A percentile compares a stretch with the other conserved stretches of the same genome.
Evolutionary conservation across 2,113 vertebrate genomes (phyloP).

Genomic region (Marmota monax): DNA sequence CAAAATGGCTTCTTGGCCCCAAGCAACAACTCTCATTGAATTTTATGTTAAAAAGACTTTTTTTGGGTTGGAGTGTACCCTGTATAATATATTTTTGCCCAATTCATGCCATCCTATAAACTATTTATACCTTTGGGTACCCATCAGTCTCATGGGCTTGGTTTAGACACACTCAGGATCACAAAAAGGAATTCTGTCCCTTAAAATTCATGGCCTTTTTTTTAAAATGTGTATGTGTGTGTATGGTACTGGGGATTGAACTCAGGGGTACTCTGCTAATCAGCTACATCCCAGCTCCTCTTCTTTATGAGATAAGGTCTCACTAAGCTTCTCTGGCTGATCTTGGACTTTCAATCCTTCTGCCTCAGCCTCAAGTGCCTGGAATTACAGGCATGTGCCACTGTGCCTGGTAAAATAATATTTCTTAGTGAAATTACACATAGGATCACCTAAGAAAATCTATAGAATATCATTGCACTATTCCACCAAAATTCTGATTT

Average conservation of each 20-base stretch:
- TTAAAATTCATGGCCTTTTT: background rate
- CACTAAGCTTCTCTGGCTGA: background rate
- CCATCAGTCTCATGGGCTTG: background rate
- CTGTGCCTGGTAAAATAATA: background rate
- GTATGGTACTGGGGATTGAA: background rate
- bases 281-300: background rate
- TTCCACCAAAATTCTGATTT: background rate
- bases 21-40: background rate
- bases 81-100: background rate
- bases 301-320: background rate
- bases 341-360: background rate
- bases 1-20: background rate
- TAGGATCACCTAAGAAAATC: background rate
- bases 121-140: background rate
- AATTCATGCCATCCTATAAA: background rate
- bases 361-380: background rate
- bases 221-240: background rate
- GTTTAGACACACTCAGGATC: background rate
- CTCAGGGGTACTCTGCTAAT: background rate
- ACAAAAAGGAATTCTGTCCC: background rate
- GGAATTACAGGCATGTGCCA: background rate
- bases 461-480: background rate
- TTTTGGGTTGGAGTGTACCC: background rate
- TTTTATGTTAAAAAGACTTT: background rate
- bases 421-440: background rate